Base-by-base conservation (phyloP, 1,140 invertebrate genomes). In the Hydropsyche tenuis region DNA sequence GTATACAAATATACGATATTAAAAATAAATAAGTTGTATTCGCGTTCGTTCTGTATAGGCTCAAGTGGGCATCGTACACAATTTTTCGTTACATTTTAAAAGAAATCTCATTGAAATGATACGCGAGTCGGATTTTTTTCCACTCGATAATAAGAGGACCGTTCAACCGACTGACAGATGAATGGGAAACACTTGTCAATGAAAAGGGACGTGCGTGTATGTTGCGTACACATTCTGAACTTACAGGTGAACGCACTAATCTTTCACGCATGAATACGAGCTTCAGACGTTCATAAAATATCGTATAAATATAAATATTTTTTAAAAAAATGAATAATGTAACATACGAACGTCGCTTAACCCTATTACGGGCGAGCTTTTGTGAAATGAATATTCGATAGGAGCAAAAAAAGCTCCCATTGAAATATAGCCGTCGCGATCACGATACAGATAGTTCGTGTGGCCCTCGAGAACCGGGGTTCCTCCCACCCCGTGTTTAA, bases 401-500 rank as follows among this genome's bases (percentile, higher is more conserved):
- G 22, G 25, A n/a, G 14, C 16, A 65, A 43, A 65, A 43, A 56
- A 70, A 70, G 42, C 20, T 16, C 1, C 48, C 16, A 27, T 30
- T 70, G 68, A 70, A 70, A 70, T 70, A 70, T 70, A 56, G 51
- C 48, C 18, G 48, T 70, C 27, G 48, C 12, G 68, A 70, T 70
- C 51, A 56, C 46, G 48, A 56, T 56, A 20, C 68, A 56, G 68
- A 70, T 70, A 70, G 68, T 68, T 30, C 7, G 27, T 42, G 37
- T 43, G 63, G 14, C 42, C 9, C 9, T 37, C 37, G 16, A 18
- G 23, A 42, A 22, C n/a, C 45, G 65, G 65, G 65, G 63, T 65
- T 23, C 63, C 63, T 68, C 43, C 65, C 45, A 68, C 65, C 65
- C 65, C 65, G 65, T 68, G 65, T 68, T 37, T 68, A 68, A 48